Evolutionary conservation across 1,140 invertebrate species (phyloP).

Genomic region (Cyclina sinensis): DNA sequence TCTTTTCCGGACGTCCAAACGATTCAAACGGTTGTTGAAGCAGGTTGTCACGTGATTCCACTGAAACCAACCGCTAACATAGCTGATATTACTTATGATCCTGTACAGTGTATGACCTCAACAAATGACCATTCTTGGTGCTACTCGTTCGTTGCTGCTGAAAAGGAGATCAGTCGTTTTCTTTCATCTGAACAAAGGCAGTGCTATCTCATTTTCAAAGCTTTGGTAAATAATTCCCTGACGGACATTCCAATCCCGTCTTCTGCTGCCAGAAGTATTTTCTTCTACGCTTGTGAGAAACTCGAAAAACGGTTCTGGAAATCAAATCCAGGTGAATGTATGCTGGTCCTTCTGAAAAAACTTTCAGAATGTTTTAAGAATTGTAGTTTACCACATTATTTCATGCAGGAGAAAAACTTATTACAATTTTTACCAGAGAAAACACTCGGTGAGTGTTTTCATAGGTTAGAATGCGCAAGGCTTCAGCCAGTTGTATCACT

Average conservation of each 20-base stretch:
- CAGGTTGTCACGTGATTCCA: constrained; percentile 6
- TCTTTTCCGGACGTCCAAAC: constrained; percentile 1
- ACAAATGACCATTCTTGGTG: background rate
- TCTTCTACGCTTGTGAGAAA: constrained; percentile 58
- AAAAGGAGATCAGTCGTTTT: background rate
- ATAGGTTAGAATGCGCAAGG: background rate
- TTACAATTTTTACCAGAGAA: background rate
- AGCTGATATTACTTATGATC: background rate
- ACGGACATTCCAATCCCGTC: background rate
- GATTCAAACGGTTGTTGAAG: background rate
- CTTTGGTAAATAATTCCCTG: background rate
- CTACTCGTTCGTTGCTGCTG: constrained; percentile 32
- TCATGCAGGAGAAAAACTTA: constrained; percentile 34
- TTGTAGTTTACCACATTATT: constrained; percentile 24
- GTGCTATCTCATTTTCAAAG: constrained; percentile 13
- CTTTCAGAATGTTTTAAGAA: background rate
- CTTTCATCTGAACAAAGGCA: constrained; percentile 12
- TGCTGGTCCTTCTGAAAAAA: constrained; percentile 31
- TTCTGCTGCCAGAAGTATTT: constrained; percentile 30
- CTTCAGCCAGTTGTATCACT: background rate
- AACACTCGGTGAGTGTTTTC: background rate
- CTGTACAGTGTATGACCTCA: background rate
- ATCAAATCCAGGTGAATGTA: constrained; percentile 13
- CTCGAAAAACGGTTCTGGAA: background rate
- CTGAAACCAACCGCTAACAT: background rate